phyloP scores from a whole-genome alignment of 2,888 invertebrate genomes.

The Xestoiulus laeticollis region DNA sequence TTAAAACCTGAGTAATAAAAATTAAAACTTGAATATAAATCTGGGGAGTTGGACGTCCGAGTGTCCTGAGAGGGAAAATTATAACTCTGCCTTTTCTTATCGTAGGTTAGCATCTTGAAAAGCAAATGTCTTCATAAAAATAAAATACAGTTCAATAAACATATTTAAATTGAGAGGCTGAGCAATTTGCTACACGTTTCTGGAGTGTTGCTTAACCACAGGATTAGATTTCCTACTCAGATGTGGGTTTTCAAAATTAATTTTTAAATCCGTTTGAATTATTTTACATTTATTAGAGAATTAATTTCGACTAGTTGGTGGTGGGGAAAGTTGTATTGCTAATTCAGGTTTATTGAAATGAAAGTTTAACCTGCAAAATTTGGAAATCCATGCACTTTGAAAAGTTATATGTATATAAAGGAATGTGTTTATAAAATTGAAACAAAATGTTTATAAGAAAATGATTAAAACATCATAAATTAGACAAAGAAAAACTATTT shows the following conservation, averaged over 20 bases:
- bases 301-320: not conserved
- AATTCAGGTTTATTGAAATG: not conserved
- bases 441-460: no score
- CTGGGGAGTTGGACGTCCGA: slow-evolving; percentile 14
- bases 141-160: slow-evolving; percentile 41
- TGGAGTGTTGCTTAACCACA: not conserved
- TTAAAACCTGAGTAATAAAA: slow-evolving; percentile 43
- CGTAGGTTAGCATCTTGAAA: not conserved
- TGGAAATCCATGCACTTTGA: no score
- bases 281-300: slow-evolving; percentile 33
- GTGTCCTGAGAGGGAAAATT: not conserved
- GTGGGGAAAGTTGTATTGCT: not conserved
- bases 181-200: slow-evolving; percentile 10
- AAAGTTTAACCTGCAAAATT: not conserved
- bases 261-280: not conserved
- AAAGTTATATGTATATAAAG: no score
- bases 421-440: no score
- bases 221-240: not conserved
- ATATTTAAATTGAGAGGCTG: slow-evolving; percentile 31
- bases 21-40: slow-evolving; percentile 39
- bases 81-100: not conserved
- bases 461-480: no score
- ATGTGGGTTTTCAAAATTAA: slow-evolving; percentile 34
- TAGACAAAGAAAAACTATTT: no score
- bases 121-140: slow-evolving; percentile 35